Conservation (phyloP, 2,888 invertebrate species). For the Pycnomerus fuliginosus region DNA sequence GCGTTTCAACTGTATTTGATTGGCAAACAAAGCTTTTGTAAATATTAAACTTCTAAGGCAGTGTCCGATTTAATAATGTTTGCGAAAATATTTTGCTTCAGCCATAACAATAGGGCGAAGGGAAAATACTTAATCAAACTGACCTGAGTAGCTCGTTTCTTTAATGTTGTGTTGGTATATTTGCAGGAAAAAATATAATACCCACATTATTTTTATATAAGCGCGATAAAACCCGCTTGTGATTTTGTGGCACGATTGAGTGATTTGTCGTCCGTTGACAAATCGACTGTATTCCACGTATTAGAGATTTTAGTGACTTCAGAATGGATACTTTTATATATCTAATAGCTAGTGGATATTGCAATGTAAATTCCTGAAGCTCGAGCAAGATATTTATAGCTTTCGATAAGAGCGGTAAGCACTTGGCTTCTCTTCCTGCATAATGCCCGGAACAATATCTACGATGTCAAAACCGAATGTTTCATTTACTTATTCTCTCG, state of each 20-base stretch:
- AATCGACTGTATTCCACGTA: slow-evolving; percentile 7
- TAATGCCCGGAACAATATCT: slow-evolving; percentile 36
- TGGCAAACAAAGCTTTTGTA: slow-evolving; percentile 11
- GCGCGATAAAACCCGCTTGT: no score
- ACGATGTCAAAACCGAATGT: slow-evolving; percentile 26
- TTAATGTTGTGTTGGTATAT: no score
- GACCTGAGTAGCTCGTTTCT: no score
- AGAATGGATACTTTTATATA: slow-evolving; percentile 42
- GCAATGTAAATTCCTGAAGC: slow-evolving; percentile 45
- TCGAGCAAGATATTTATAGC: slow-evolving; percentile 37
- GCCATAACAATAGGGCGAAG: slow-evolving; percentile 5
- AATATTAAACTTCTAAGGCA: slow-evolving; percentile 13
- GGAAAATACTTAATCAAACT: no score
- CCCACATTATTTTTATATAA: no score
- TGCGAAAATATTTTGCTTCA: slow-evolving; percentile 11
- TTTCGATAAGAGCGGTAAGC: slow-evolving; percentile 39
- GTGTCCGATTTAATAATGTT: slow-evolving; percentile 6
- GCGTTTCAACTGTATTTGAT: no score
- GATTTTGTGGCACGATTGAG: no score
- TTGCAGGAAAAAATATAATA: no score
- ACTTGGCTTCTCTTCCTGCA: slow-evolving; percentile 32
- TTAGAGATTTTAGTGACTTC: slow-evolving; percentile 23
- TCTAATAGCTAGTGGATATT: slow-evolving; percentile 44
- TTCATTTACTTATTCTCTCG: slow-evolving; percentile 26
- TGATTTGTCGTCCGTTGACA: neutral